A percentile compares a stretch with the other conserved stretches of the same genome.
phyloP scores from a whole-genome alignment of 2,888 invertebrate species.

The Tholera decimalis region DNA sequence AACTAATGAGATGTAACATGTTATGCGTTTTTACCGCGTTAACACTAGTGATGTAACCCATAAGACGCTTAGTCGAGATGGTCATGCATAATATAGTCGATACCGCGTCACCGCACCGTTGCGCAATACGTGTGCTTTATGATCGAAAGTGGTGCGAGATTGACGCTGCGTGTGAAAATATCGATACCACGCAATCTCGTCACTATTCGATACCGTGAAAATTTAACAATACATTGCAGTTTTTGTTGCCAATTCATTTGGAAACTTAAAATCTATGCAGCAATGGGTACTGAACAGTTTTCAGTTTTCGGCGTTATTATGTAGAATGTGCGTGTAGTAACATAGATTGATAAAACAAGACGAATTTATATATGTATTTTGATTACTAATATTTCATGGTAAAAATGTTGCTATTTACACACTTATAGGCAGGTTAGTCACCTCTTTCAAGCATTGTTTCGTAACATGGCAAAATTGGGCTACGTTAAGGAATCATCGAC shows the following conservation, averaged over 20 bases:
- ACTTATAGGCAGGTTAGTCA: neutral
- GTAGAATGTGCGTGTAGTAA: neutral
- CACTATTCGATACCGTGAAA: neutral
- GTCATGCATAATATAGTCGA: slow-evolving; percentile 60
- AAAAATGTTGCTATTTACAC: no score
- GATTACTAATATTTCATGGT: neutral
- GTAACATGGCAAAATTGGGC: no score
- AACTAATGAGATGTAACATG: slow-evolving; percentile 35
- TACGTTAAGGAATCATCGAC: no score
- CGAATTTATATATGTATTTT: neutral
- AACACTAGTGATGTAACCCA: slow-evolving; percentile 53
- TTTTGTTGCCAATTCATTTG: neutral
- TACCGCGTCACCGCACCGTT: slow-evolving; percentile 58
- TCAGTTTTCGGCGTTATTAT: neutral
- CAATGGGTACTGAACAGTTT: neutral
- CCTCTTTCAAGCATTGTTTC: slow-evolving; percentile 3
- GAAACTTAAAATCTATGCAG: neutral
- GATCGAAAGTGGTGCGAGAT: slow-evolving; percentile 66
- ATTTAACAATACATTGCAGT: neutral
- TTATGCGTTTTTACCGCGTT: slow-evolving; percentile 38
- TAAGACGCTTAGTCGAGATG: slow-evolving; percentile 58
- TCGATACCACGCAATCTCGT: neutral
- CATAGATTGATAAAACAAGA: slow-evolving; percentile 13
- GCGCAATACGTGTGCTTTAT: slow-evolving; percentile 66
- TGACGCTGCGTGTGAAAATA: slow-evolving; percentile 37